Evolutionary conservation across 2,797 vertebrate genomes (phyloP).

Genomic region (Melanotaenia boesemani): DNA sequence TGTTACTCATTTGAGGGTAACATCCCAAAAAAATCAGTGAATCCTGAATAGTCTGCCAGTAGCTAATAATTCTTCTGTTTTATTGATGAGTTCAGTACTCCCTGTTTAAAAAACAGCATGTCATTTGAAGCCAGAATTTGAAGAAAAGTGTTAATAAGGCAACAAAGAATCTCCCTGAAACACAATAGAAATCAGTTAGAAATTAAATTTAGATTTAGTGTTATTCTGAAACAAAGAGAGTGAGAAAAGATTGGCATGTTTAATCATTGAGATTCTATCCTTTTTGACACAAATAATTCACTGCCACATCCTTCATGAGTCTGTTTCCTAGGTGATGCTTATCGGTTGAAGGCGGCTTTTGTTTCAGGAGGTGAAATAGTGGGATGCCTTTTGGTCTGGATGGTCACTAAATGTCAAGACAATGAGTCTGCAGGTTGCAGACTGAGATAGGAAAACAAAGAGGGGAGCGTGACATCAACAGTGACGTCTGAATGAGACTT

Average conservation of each 20-base stretch:
- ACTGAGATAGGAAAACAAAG: conserved; percentile 69
- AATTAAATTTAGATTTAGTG: conserved; percentile 12
- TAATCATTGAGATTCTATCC: conserved; percentile 39
- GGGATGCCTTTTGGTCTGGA: conserved; percentile 58
- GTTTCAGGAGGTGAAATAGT: conserved; percentile 63
- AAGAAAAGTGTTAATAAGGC: background rate
- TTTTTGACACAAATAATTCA: conserved; percentile 66
- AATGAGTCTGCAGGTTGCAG: conserved; percentile 64
- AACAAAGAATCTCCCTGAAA: background rate
- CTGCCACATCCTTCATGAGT: conserved; percentile 51
- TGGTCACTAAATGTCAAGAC: conserved; percentile 72
- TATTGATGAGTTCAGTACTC: background rate
- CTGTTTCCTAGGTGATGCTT: conserved; percentile 71
- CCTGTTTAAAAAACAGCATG: background rate
- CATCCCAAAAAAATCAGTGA: background rate
- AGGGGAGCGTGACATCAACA: conserved; percentile 52
- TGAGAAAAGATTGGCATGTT: conserved; percentile 37
- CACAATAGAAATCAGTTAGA: background rate
- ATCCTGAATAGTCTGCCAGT: background rate
- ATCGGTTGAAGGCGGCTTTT: conserved; percentile 57
- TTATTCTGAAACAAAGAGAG: conserved; percentile 16
- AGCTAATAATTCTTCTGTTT: background rate
- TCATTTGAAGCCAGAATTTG: no score
- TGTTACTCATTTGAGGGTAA: background rate
- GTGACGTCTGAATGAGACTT: conserved; percentile 56